Evolutionary conservation across 1,140 invertebrate species (phyloP).

Genomic region (Hyposmocoma kahamanoa): DNA sequence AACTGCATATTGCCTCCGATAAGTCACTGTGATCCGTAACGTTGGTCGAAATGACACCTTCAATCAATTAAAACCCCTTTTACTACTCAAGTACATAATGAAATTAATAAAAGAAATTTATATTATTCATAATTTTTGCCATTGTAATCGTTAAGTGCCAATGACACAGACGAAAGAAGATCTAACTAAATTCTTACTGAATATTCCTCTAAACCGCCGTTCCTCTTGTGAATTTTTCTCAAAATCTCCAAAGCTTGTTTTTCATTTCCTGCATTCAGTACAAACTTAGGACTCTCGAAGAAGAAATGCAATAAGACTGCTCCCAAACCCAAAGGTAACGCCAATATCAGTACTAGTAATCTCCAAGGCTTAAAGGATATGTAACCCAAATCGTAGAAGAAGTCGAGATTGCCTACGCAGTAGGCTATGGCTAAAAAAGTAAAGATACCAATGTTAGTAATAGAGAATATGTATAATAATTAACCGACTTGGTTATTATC

Average conservation of each 20-base stretch:
- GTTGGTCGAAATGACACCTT: too few species aligned
- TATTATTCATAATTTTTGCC: too few species aligned
- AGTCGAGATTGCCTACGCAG: conserved; percentile 3
- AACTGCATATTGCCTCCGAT: too few species aligned
- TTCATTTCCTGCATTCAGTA: conserved; percentile 67
- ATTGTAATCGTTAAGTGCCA: too few species aligned
- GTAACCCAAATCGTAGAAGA: conserved; percentile 8
- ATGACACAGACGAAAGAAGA: too few species aligned
- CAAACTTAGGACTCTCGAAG: conserved; percentile 79
- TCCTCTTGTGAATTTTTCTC: conserved; percentile 57
- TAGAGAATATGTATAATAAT: too few species aligned
- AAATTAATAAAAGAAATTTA: too few species aligned
- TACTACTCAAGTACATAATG: too few species aligned
- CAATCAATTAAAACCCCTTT: too few species aligned
- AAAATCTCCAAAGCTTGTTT: conserved; percentile 66
- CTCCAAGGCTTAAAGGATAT: conserved; percentile 75
- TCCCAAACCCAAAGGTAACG: conserved; percentile 73
- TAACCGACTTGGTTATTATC: too few species aligned
- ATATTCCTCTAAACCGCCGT: conserved; percentile 45
- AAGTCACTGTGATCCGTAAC: too few species aligned
- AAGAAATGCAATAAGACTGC: conserved; percentile 71
- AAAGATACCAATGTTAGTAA: too few species aligned
- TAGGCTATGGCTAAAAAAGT: conserved; percentile 5
- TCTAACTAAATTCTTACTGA: conserved; percentile 8
- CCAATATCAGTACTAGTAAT: conserved; percentile 75